phyloP scores from a whole-genome alignment of 2,113 vertebrate genomes.

The Nerophis lumbriciformis region DNA sequence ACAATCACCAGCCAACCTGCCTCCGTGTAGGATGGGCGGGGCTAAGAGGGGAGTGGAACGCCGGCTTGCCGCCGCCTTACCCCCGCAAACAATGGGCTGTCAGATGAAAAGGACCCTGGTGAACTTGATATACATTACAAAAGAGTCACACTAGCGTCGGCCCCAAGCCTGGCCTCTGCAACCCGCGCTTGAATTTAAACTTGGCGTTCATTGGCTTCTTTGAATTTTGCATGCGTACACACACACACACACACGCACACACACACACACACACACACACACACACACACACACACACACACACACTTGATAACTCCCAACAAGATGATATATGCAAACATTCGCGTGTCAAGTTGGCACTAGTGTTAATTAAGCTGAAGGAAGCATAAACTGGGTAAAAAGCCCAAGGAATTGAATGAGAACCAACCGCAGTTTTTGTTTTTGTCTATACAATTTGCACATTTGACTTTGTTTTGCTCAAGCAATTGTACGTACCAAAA shows the following conservation, averaged over 20 bases:
- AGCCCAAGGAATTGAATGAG: too few species aligned
- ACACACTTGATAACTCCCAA: too few species aligned
- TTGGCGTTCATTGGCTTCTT: constrained; percentile 57
- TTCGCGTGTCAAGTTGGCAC: constrained; percentile 41
- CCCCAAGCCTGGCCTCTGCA: constrained; percentile 31
- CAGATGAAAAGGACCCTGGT: constrained; percentile 73
- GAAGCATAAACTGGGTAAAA: too few species aligned
- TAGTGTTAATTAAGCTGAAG: constrained; percentile 10
- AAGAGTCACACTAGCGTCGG: constrained; percentile 60
- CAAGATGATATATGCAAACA: background rate
- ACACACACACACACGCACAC: constrained; percentile 26
- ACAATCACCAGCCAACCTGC: constrained; percentile 79
- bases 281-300: constrained; percentile 23
- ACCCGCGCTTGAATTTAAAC: constrained; percentile 59
- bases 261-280: constrained; percentile 16
- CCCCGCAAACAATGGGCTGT: constrained; percentile 65
- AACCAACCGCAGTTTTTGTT: too few species aligned
- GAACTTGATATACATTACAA: constrained; percentile 83
- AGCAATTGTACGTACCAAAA: too few species aligned
- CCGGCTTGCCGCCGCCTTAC: constrained; percentile 17
- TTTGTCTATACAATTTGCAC: too few species aligned
- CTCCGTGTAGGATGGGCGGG: constrained; percentile 63
- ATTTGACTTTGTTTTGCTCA: too few species aligned
- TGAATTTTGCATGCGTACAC: constrained; percentile 32
- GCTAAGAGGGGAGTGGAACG: constrained; percentile 49